phyloP scores from a whole-genome alignment of 1,140 invertebrate genomes.

The Drosophila tropicalis region DNA sequence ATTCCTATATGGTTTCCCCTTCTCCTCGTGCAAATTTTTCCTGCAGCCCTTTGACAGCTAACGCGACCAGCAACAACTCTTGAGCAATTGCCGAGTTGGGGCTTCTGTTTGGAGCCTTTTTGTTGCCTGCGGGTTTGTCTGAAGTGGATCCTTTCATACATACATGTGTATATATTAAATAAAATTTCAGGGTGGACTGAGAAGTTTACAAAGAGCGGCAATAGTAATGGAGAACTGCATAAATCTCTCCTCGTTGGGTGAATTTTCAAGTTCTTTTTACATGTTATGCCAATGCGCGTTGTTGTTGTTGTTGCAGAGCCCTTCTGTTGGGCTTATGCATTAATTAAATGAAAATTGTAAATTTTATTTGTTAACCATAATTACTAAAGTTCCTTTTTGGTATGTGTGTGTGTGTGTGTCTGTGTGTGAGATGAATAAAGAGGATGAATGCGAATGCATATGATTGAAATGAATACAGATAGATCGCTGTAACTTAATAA shows the following conservation, averaged over 20 bases:
- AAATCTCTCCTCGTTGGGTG: background rate
- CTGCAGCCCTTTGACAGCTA: conserved; percentile 63
- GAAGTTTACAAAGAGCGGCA: conserved; percentile 23
- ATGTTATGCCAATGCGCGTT: background rate
- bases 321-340: conserved; percentile 48
- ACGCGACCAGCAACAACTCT: conserved; percentile 25
- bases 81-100: conserved; percentile 7
- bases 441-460: background rate
- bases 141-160: conserved; percentile 48
- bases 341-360: conserved; percentile 67
- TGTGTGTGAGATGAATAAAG: background rate
- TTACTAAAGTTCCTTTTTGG: conserved; percentile 35
- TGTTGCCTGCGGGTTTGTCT: conserved; percentile 60
- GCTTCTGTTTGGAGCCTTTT: conserved; percentile 3
- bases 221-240: background rate
- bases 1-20: background rate
- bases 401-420: too few relatives aligned
- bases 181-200: conserved; percentile 11
- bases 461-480: background rate
- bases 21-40: conserved; percentile 43
- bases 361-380: conserved; percentile 40
- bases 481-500: background rate
- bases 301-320: background rate
- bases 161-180: background rate
- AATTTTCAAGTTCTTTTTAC: background rate